These are phyloP conservation scores for Chiridota heheva DNA, from an alignment of 35 echinoderm and acorn worm genomes.

Conservation along the genomic window DNA sequence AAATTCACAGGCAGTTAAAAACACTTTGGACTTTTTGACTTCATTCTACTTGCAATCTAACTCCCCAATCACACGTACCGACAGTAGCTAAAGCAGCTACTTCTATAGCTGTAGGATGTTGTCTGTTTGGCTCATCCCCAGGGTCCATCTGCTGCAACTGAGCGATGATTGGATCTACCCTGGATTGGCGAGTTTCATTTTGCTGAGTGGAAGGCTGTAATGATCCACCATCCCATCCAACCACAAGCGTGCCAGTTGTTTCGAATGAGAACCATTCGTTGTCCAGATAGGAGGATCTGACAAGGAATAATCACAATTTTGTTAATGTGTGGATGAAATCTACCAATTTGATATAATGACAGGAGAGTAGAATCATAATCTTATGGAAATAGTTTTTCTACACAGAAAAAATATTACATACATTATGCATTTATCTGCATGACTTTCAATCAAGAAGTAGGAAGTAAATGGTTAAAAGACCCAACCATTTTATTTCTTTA, in stretches of 20 bases:
- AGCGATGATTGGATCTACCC: slow-evolving; percentile 19
- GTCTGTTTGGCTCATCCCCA: slow-evolving; percentile 30
- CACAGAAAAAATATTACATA: too few species aligned
- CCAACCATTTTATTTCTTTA: too few species aligned
- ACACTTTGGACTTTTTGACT: too few species aligned
- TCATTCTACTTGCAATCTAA: too few species aligned
- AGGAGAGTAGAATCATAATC: neutral
- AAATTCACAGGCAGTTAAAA: too few species aligned
- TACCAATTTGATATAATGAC: too few species aligned
- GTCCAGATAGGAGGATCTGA: slow-evolving; percentile 91
- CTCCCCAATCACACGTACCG: too few species aligned
- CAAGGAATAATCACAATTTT: neutral
- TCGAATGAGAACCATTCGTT: slow-evolving; percentile 99
- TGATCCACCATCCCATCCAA: slow-evolving; percentile 95
- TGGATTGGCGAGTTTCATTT: slow-evolving; percentile 30
- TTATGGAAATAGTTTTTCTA: neutral
- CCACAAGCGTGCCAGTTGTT: slow-evolving; percentile 71
- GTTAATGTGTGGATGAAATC: neutral
- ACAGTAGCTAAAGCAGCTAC: slow-evolving; percentile 87
- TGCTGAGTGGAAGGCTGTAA: slow-evolving; percentile 58
- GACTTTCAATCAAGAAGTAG: too few species aligned
- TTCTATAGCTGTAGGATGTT: slow-evolving; percentile 76
- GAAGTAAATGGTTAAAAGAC: too few species aligned
- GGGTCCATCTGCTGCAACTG: slow-evolving; percentile 72
- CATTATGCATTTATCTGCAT: too few species aligned